Evolutionary conservation across 2,113 vertebrate genomes (phyloP).

Genomic region (Silurus glanis): DNA sequence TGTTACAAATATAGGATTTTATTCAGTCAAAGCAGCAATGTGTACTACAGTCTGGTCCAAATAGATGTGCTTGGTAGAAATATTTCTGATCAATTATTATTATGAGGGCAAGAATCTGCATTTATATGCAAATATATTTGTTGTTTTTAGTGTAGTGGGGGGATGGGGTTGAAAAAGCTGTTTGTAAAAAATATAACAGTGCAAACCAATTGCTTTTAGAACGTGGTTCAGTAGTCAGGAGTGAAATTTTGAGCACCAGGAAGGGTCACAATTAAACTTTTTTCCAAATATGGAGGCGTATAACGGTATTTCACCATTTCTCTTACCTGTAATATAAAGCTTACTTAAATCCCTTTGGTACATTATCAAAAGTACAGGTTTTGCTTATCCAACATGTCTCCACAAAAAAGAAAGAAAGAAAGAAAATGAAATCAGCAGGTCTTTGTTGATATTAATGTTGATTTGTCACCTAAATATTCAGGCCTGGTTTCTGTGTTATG

Average conservation of each 20-base stretch:
- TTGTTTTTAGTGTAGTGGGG: not conserved
- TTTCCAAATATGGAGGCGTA: not conserved
- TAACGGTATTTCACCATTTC: not conserved
- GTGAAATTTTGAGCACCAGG: not conserved
- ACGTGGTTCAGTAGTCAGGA: conserved; percentile 9
- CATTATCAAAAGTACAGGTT: conserved; percentile 3
- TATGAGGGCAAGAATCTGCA: not conserved
- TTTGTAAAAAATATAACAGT: conserved; percentile 10
- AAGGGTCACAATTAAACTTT: conserved; percentile 11
- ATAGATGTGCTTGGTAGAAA: not conserved
- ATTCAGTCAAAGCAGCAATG: not conserved
- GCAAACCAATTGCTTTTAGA: not conserved
- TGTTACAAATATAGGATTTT: not conserved
- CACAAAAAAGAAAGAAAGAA: not conserved
- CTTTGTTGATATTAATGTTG: not conserved
- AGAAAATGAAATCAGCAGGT: not conserved
- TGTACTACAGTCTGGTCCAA: not conserved
- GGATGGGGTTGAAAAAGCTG: not conserved
- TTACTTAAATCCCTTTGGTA: conserved; percentile 3
- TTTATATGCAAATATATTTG: no score
- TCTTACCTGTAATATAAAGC: not conserved
- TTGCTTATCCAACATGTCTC: not conserved
- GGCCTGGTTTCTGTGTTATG: not conserved
- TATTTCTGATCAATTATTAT: not conserved
- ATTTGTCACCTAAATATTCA: not conserved